Evolutionary conservation across 2,888 invertebrate genomes (phyloP).

Genomic region (Spialia ferax): DNA sequence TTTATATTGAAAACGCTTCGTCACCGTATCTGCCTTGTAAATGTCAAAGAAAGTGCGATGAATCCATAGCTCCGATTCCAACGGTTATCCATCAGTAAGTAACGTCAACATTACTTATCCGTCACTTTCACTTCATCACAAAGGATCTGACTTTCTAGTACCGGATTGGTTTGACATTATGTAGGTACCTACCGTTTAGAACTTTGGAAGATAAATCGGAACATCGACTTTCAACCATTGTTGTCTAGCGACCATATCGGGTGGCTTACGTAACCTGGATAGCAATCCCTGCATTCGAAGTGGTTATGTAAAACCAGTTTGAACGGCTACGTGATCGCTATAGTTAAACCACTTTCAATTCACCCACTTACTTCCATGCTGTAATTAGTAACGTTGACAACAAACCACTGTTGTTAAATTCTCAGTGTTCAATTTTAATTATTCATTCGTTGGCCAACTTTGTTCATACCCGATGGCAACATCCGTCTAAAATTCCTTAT

Average conservation of each 20-base stretch:
- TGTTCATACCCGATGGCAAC: background rate
- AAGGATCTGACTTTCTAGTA: constrained; percentile 75
- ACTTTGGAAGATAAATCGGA: constrained; percentile 38
- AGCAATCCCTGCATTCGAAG: constrained; percentile 44
- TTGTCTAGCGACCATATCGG: constrained; percentile 42
- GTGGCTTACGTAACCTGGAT: constrained; percentile 34
- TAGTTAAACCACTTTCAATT: constrained; percentile 48
- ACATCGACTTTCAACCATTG: constrained; percentile 53
- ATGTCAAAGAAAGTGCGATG: constrained; percentile 60
- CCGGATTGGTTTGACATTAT: constrained; percentile 63
- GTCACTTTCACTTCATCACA: constrained; percentile 70
- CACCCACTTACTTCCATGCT: constrained; percentile 36
- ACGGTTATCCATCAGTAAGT: constrained; percentile 64
- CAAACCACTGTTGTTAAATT: constrained; percentile 18
- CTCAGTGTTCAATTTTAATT: constrained; percentile 1
- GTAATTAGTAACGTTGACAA: constrained; percentile 35
- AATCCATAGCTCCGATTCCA: constrained; percentile 53
- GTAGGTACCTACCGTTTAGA: constrained; percentile 49
- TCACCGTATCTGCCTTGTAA: constrained; percentile 37
- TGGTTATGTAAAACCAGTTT: constrained; percentile 46
- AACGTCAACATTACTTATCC: constrained; percentile 48
- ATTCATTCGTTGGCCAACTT: background rate
- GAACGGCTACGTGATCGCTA: constrained; percentile 35
- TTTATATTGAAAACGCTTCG: background rate
- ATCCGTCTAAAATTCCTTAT: background rate